phyloP scores from a whole-genome alignment of 2,888 invertebrate genomes.

The Metalampra italica region DNA sequence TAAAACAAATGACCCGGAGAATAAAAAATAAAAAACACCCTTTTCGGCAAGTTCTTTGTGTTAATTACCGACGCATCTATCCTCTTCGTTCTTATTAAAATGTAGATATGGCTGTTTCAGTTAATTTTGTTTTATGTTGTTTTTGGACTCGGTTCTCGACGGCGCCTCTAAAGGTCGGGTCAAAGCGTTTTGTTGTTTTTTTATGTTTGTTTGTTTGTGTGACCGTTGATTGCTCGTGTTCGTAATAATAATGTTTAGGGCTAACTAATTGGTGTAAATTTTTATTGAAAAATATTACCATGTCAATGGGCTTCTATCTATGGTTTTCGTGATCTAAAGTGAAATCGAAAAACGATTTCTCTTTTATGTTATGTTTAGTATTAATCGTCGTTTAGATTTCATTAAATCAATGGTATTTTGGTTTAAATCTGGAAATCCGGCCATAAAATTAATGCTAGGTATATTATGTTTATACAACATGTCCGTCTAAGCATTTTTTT shows the following conservation, averaged over 20 bases:
- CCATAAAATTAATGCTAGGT: no score
- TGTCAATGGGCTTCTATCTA: background rate
- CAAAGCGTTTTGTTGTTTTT: constrained; percentile 60
- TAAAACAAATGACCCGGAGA: constrained; percentile 59
- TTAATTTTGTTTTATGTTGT: constrained; percentile 13
- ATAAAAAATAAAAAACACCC: constrained; percentile 47
- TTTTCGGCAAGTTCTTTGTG: constrained; percentile 73
- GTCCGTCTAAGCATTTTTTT: no score
- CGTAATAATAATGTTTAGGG: constrained; percentile 72
- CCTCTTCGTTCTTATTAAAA: constrained; percentile 20
- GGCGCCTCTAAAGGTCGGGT: constrained; percentile 72
- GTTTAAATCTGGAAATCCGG: no score
- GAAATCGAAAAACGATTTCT: background rate
- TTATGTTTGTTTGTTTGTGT: constrained; percentile 55
- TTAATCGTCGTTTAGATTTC: no score
- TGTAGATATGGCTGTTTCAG: constrained; percentile 22
- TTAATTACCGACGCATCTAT: constrained; percentile 51
- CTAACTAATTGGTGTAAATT: constrained; percentile 72
- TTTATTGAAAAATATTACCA: constrained; percentile 57
- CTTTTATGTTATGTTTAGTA: no score
- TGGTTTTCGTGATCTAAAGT: background rate
- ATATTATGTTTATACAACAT: no score
- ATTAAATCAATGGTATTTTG: no score
- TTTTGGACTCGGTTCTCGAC: constrained; percentile 13
- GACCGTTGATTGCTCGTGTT: constrained; percentile 59